Evolutionary conservation across 2,888 invertebrate species (phyloP).

Genomic region (Caradrina kadenii): DNA sequence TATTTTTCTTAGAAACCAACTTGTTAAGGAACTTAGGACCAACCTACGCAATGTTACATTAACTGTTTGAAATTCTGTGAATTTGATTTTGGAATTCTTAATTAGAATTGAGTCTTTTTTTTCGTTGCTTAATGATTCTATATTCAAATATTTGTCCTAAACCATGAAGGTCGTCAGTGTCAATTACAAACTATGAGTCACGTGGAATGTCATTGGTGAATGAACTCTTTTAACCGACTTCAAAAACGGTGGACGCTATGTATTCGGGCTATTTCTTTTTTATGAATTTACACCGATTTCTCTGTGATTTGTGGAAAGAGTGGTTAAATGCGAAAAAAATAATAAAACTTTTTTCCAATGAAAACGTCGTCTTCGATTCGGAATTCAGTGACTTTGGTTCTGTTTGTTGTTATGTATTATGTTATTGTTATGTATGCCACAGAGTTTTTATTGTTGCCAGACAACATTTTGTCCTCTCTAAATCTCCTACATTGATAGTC

Average conservation of each 20-base stretch:
- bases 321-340: no score
- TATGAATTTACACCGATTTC: no score
- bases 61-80: constrained; percentile 34
- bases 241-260: no score
- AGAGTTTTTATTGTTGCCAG: no score
- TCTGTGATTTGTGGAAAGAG: no score
- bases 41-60: constrained; percentile 15
- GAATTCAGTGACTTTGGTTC: no score
- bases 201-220: neutral
- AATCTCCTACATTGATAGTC: constrained; percentile 9
- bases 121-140: neutral
- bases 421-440: no score
- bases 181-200: constrained; percentile 16
- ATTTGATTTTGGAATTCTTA: constrained; percentile 29
- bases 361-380: no score
- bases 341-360: no score
- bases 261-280: no score
- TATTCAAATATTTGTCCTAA: constrained; percentile 9
- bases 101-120: constrained; percentile 1
- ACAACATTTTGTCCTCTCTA: neutral
- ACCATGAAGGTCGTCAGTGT: constrained; percentile 12
- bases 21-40: constrained; percentile 11
- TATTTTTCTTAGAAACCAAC: constrained; percentile 46
- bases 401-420: no score
- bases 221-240: neutral